Evolutionary conservation across 2,113 vertebrate species (phyloP).

Genomic region (Hippocampus guttulatus): DNA sequence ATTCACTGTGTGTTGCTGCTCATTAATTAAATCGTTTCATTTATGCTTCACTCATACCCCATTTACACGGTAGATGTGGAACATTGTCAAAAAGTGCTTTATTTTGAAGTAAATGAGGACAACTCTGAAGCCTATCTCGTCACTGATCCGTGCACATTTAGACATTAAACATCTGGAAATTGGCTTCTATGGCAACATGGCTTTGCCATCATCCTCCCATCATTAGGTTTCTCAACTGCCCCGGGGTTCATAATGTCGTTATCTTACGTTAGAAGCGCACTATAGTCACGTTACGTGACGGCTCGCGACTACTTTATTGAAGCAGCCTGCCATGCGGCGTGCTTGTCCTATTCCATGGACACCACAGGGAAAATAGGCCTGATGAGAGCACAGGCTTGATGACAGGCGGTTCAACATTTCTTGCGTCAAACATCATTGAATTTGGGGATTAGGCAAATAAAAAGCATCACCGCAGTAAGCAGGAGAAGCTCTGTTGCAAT

Average conservation of each 20-base stretch:
- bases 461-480: conserved; percentile 80
- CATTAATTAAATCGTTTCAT: conserved; percentile 95
- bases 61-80: conserved; percentile 22
- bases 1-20: conserved; percentile 81
- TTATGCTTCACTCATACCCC: conserved; percentile 79
- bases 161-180: conserved; percentile 98
- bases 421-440: conserved; percentile 90
- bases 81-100: conserved; percentile 31
- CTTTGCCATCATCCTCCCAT: conserved; percentile 93
- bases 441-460: conserved; percentile 94
- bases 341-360: conserved; percentile 94
- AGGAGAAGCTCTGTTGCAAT: conserved; percentile 62
- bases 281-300: conserved; percentile 86
- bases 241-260: conserved; percentile 85
- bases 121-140: conserved; percentile 72
- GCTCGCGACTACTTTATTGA: conserved; percentile 85
- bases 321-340: conserved; percentile 84
- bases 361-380: conserved; percentile 93
- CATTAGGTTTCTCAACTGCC: conserved; percentile 85
- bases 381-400: conserved; percentile 83
- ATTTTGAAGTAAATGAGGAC: conserved; percentile 31
- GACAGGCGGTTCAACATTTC: conserved; percentile 76
- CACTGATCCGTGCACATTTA: conserved; percentile 95
- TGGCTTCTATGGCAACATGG: conserved; percentile 76
- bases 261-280: conserved; percentile 58